phyloP scores from a whole-genome alignment of 1,140 invertebrate genomes.

The Diprion similis region DNA sequence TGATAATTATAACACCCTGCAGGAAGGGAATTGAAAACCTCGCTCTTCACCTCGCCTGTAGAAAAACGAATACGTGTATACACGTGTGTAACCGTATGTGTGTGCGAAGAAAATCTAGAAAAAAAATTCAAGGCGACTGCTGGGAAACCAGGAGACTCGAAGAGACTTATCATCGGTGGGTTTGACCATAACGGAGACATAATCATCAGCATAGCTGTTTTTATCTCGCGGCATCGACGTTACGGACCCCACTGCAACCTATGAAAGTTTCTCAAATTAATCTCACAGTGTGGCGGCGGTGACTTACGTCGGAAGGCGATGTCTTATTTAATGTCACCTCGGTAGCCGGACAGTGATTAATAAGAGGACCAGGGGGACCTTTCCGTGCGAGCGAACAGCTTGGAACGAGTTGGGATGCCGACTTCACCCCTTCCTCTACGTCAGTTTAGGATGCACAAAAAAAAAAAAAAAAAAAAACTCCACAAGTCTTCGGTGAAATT shows the following conservation, averaged over 20 bases:
- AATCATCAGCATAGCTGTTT: not conserved
- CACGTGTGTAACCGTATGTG: not conserved
- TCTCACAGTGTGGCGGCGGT: constrained; percentile 26
- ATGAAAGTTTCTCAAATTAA: constrained; percentile 25
- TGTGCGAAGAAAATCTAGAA: not conserved
- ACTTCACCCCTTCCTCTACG: no score
- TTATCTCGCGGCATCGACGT: constrained; percentile 13
- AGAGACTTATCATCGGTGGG: not conserved
- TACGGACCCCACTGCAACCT: constrained; percentile 18
- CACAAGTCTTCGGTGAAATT: no score
- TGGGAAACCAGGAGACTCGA: not conserved
- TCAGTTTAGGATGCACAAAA: no score
- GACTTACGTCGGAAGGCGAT: constrained; percentile 11
- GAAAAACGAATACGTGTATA: not conserved
- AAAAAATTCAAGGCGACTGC: not conserved
- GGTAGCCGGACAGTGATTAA: constrained; percentile 29
- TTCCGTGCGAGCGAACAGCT: no score
- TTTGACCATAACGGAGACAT: not conserved
- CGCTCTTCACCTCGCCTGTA: not conserved
- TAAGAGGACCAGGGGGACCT: constrained; percentile 13
- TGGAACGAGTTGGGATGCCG: no score
- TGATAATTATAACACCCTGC: not conserved
- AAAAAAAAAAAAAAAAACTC: no score
- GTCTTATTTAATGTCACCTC: constrained; percentile 25
- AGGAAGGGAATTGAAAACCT: not conserved